These are phyloP conservation scores for Uromys caudimaculatus DNA, from an alignment of 2,797 vertebrate genomes.

Conservation along the genomic window DNA sequence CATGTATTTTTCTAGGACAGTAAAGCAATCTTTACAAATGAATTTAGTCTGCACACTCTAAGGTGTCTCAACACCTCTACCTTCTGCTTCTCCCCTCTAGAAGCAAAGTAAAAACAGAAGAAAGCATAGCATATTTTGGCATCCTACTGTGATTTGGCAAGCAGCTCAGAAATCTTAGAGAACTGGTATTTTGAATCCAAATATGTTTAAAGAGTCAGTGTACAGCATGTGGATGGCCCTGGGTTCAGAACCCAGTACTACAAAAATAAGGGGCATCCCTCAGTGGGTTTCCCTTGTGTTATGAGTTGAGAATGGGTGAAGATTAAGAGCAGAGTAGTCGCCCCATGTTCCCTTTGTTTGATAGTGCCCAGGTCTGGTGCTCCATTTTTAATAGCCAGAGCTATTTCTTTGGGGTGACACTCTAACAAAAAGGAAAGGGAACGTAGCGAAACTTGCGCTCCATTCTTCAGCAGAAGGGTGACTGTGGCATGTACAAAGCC, in stretches of 20 bases:
- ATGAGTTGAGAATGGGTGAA: background rate
- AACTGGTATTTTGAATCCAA: background rate
- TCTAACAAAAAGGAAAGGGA: background rate
- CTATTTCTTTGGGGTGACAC: background rate
- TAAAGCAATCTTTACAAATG: slow-evolving; percentile 85
- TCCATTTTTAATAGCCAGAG: background rate
- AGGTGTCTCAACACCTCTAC: slow-evolving; percentile 85
- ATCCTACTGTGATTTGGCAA: background rate
- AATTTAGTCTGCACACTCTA: slow-evolving; percentile 77
- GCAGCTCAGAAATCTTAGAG: background rate
- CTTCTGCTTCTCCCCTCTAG: slow-evolving; percentile 76
- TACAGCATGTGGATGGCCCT: background rate
- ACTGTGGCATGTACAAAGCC: background rate
- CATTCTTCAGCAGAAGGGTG: background rate
- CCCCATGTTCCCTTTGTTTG: background rate
- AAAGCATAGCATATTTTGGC: background rate
- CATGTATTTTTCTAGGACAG: slow-evolving; percentile 88
- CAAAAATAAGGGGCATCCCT: background rate
- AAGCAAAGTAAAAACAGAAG: slow-evolving; percentile 77
- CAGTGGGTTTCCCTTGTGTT: background rate
- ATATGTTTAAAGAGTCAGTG: background rate
- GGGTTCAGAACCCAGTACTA: background rate
- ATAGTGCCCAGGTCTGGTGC: background rate
- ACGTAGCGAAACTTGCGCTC: background rate
- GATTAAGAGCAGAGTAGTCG: background rate